Evolutionary conservation across 2,888 invertebrate species (phyloP), one percentile per base, ranked within the genome.

Genomic region (Pseudeuparius sepicola): DNA sequence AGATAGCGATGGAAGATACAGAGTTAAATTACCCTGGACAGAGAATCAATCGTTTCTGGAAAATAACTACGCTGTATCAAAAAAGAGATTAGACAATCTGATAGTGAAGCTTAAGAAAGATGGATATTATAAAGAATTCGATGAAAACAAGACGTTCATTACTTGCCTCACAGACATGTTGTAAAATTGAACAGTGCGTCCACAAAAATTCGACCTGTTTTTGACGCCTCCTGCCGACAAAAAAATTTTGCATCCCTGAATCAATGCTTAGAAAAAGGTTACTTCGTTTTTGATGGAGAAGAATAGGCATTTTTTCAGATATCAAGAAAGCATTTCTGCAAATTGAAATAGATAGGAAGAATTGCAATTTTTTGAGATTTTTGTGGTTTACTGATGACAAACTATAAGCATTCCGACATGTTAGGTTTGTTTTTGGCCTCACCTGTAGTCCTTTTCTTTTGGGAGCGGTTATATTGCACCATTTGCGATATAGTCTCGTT

Each of bases 191-290:
- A 20, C n/a, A 20, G 20, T 20, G n/a, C 20, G n/a, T 7, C 50
- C 3, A 50, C 52, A 2, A 49, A 48, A 30, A 32, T 51, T 3
- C 29, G 54, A n/a, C 50, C 53, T 2, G 52, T 55, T 1, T 52
- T 53, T 40, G 48, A 54, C 26, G 52, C 51, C 10, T 51, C 50
- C 7, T 39, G 45, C 3, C 34, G 34, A 32, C 40, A 46, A 4
- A 20, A 31, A 3, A 25, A 36, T 1, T 46, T 45, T 2, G 7
- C 37, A 2, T 52, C 53, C 3, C 34, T 57, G 4, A 59, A 57
- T 34, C 46, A 53, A 5, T 37, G 40, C 4, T 42, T 57, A 11
- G 42, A 46, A 28, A 45, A 49, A 4, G 56, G 57, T 23, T 47
- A 12, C 11, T 46, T 6, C 12, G 33, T 18, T 47, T 46, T 34